Percentiles rank a stretch among this genome's conserved stretches.
Conservation (phyloP, 1,140 invertebrate species). For the roundworm (Caenorhabditis elegans) region DNA sequence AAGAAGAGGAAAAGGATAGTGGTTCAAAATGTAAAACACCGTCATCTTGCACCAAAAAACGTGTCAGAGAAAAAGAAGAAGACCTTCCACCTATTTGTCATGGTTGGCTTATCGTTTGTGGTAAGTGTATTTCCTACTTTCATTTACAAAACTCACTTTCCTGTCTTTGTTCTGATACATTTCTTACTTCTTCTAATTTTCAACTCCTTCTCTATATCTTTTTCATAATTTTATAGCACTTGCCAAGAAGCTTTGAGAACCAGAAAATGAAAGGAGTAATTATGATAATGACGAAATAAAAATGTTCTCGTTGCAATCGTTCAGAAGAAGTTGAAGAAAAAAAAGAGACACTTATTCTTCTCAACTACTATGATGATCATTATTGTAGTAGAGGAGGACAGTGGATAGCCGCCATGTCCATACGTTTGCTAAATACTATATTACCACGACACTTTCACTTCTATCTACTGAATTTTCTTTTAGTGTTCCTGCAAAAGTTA, state of each 20-base stretch:
- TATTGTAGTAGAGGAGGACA: background rate
- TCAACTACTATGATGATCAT: background rate
- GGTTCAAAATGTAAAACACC: background rate
- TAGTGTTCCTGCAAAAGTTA: too few relatives aligned
- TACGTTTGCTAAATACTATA: background rate
- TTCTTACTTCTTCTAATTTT: background rate
- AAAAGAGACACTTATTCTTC: background rate
- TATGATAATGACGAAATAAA: too few relatives aligned
- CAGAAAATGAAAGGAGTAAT: too few relatives aligned
- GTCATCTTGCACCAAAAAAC: background rate
- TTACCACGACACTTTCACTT: constrained; percentile 15
- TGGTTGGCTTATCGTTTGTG: constrained; percentile 29
- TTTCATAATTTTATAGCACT: background rate
- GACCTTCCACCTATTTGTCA: constrained; percentile 24
- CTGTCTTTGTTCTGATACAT: background rate
- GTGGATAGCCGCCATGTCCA: background rate
- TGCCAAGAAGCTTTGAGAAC: too few relatives aligned
- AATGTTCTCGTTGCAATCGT: too few relatives aligned
- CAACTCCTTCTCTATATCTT: background rate
- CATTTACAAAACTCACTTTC: background rate
- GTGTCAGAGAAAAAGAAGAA: too few relatives aligned
- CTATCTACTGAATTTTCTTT: background rate
- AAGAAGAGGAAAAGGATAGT: background rate
- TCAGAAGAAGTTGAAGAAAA: background rate
- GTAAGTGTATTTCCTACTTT: background rate